Evolutionary conservation across 2,888 invertebrate species (phyloP).

Genomic region (Coecobrya sp.): DNA sequence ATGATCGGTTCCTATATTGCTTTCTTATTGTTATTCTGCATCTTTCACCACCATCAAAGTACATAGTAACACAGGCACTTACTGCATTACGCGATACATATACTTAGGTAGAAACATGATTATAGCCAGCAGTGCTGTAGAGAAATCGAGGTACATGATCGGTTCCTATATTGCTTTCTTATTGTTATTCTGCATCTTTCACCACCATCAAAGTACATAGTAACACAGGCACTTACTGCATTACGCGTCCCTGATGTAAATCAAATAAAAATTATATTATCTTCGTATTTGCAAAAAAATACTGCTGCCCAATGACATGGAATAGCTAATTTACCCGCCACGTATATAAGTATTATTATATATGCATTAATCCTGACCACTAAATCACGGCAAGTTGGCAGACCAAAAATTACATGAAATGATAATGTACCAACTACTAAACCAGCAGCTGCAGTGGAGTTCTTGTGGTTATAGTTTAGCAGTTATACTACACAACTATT

Average conservation of each 20-base stretch:
- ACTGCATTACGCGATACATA: slow-evolving; percentile 74
- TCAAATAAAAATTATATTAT: slow-evolving; percentile 1
- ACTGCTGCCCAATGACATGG: slow-evolving; percentile 3
- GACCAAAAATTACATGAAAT: slow-evolving; percentile 4
- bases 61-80: slow-evolving; percentile 1
- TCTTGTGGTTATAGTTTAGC: no score
- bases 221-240: slow-evolving; percentile 50
- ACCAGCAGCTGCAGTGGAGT: no score
- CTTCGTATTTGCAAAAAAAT: slow-evolving; percentile 14
- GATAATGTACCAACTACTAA: no score
- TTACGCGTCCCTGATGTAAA: slow-evolving; percentile 60
- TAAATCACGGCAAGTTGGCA: slow-evolving; percentile 61
- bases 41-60: slow-evolving; percentile 53
- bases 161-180: neutral
- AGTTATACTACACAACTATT: neutral
- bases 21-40: neutral
- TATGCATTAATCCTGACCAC: slow-evolving; percentile 27
- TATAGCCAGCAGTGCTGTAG: no score
- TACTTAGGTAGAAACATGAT: no score
- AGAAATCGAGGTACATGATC: neutral
- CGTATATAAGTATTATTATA: slow-evolving; percentile 35
- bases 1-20: neutral
- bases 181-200: slow-evolving; percentile 15
- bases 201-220: slow-evolving; percentile 24
- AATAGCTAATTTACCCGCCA: slow-evolving; percentile 51